Conservation (phyloP, 2,113 vertebrate species). For the Microcebus griseorufus region DNA sequence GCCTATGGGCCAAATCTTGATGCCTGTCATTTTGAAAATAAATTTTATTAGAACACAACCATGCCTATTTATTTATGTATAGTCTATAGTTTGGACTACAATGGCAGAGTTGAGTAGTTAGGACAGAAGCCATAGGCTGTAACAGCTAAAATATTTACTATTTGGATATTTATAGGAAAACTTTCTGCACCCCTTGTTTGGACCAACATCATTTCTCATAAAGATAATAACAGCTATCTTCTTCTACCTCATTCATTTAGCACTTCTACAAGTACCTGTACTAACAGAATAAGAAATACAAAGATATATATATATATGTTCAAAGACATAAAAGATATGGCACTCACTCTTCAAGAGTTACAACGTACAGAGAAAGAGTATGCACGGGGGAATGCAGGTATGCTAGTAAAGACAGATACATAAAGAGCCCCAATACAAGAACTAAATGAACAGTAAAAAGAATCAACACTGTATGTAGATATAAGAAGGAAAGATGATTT, state of each 20-base stretch:
- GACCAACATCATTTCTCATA: neutral
- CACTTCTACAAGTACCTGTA: neutral
- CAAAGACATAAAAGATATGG: neutral
- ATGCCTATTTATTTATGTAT: neutral
- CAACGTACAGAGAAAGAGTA: neutral
- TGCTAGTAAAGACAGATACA: neutral
- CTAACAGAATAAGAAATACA: neutral
- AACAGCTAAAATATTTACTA: neutral
- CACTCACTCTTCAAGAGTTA: neutral
- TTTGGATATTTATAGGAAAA: neutral
- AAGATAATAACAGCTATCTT: neutral
- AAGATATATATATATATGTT: neutral
- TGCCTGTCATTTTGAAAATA: neutral
- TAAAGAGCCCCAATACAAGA: neutral
- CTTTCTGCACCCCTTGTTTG: neutral
- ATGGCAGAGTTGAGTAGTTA: neutral
- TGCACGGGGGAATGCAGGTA: neutral
- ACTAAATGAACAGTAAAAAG: neutral
- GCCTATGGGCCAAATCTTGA: neutral
- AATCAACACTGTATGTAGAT: neutral
- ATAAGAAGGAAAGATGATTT: neutral
- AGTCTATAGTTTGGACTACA: neutral
- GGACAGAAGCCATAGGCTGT: neutral
- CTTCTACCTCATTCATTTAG: neutral
- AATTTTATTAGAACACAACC: neutral